Percentiles rank a stretch among this genome's conserved stretches.
phyloP scores from a whole-genome alignment of 37 sponge, comb jelly and placozoan species.

The Spongia lamella region DNA sequence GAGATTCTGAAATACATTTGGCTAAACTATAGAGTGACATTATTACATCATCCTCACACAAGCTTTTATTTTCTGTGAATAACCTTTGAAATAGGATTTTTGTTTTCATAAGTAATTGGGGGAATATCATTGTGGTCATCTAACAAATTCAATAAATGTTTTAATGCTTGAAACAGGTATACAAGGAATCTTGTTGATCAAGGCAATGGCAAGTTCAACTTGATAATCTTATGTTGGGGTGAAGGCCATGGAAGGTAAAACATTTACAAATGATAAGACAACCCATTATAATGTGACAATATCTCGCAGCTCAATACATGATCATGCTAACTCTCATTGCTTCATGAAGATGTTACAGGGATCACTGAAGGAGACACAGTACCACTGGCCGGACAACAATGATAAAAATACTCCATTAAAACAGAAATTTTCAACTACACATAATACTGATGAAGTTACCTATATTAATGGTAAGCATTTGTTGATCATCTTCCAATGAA shows the following conservation, averaged over 20 bases:
- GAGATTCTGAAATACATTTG: no score
- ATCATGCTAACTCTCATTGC: constrained; percentile 88
- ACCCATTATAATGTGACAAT: no score
- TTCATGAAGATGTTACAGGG: constrained; percentile 89
- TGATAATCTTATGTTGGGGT: constrained; percentile 92
- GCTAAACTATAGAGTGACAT: no score
- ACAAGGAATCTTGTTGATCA: constrained; percentile 88
- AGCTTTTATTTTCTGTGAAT: no score
- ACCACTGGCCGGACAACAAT: constrained; percentile 53
- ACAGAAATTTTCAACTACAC: background rate
- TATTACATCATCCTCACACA: no score
- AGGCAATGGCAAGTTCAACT: constrained; percentile 85
- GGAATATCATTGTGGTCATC: background rate
- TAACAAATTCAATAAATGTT: background rate
- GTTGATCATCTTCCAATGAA: background rate
- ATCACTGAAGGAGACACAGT: constrained; percentile 67
- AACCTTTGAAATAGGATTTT: no score
- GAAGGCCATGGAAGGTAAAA: constrained; percentile 81
- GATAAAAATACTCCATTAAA: constrained; percentile 7
- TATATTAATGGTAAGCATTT: constrained; percentile 74
- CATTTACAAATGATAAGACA: background rate
- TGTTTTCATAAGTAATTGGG: no score
- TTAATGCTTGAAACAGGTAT: constrained; percentile 57
- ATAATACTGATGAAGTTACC: constrained; percentile 60
- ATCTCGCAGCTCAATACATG: constrained; percentile 73